Conservation (phyloP, 2,113 vertebrate species). For the Lynx canadensis region DNA sequence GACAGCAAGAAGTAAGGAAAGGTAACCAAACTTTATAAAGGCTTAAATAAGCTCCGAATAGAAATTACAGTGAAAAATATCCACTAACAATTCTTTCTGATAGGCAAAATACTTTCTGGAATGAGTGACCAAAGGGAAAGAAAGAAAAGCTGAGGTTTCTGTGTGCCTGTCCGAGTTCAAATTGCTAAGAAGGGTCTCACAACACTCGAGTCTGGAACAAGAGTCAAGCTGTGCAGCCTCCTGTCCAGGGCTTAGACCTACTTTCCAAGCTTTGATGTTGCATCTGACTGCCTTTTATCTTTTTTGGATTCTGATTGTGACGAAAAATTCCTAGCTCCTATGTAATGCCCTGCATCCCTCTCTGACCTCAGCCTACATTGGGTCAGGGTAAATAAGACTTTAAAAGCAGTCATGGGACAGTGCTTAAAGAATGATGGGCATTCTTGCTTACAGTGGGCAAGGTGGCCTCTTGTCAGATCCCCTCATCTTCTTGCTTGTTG, state of each 20-base stretch:
- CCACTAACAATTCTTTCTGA: neutral
- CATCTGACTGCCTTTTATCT: constrained; percentile 31
- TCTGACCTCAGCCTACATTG: neutral
- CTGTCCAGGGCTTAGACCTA: neutral
- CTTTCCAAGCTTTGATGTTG: neutral
- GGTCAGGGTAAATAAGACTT: neutral
- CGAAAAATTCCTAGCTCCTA: neutral
- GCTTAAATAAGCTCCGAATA: neutral
- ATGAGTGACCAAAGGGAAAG: neutral
- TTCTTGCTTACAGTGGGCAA: neutral
- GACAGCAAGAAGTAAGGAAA: neutral
- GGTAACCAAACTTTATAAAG: neutral
- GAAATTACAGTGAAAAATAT: neutral
- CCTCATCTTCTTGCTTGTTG: neutral
- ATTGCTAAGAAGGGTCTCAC: neutral
- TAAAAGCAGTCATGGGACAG: neutral
- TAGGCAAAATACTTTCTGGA: neutral
- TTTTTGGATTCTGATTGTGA: constrained; percentile 1
- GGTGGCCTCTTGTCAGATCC: neutral
- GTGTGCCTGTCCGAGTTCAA: neutral
- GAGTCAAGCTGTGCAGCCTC: neutral
- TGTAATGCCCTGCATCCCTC: neutral
- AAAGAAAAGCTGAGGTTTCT: neutral
- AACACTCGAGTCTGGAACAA: neutral
- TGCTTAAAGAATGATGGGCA: neutral